Evolutionary conservation across 2,888 invertebrate genomes (phyloP).

Genomic region (Tanypteryx hageni): DNA sequence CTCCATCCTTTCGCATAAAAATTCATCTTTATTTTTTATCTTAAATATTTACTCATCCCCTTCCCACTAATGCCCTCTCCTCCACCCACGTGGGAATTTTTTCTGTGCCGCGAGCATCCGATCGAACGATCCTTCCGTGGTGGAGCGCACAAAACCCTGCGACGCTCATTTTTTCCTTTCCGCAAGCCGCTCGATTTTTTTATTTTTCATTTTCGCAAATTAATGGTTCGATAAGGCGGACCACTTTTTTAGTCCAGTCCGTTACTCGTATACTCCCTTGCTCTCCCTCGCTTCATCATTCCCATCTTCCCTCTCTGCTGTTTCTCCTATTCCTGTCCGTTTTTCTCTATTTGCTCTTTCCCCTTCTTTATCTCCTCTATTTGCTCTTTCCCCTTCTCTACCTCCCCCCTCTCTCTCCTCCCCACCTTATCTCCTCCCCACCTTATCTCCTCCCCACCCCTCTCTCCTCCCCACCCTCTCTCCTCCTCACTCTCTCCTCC

Average conservation of each 20-base stretch:
- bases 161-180: not conserved
- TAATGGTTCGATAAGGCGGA: constrained; percentile 14
- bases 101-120: not conserved
- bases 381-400: not conserved
- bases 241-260: not conserved
- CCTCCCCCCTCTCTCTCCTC: not conserved
- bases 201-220: not conserved
- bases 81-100: not conserved
- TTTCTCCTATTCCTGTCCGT: not conserved
- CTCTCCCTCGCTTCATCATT: not conserved
- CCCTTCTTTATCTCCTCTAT: not conserved
- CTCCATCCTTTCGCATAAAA: no score
- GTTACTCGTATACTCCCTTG: not conserved
- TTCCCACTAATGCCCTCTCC: not conserved
- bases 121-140: not conserved
- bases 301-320: not conserved
- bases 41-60: no score
- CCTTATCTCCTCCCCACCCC: not conserved
- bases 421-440: not conserved
- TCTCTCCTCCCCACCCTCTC: no score
- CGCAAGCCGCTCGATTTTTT: not conserved
- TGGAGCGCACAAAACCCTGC: not conserved
- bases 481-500: not conserved
- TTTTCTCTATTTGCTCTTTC: not conserved
- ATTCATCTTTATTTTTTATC: no score